phyloP scores from a whole-genome alignment of 2,888 invertebrate genomes.

The Tillus elongatus region DNA sequence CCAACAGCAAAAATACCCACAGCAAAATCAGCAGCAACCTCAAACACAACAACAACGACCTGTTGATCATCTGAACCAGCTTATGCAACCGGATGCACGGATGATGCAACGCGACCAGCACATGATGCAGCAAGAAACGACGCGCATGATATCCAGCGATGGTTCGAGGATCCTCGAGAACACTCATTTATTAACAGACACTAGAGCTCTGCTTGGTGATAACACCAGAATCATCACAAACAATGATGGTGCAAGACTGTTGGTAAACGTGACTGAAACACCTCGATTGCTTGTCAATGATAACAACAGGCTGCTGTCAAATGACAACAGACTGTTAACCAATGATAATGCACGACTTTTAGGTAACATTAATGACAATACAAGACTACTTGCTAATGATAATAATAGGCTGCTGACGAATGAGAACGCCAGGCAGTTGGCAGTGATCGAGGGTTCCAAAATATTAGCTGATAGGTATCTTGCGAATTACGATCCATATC shows the following conservation, averaged over 20 bases:
- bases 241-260: constrained; percentile 32
- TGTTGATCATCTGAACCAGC: constrained; percentile 27
- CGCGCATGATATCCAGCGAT: constrained; percentile 26
- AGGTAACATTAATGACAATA: constrained; percentile 27
- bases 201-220: constrained; percentile 11
- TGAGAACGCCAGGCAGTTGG: constrained; percentile 34
- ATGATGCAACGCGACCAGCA: constrained; percentile 34
- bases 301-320: constrained; percentile 31
- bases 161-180: constrained; percentile 26
- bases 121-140: constrained; percentile 28
- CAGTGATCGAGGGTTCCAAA: constrained; percentile 35
- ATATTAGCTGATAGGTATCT: constrained; percentile 41
- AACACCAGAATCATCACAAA: constrained; percentile 22
- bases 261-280: constrained; percentile 36
- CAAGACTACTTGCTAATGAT: constrained; percentile 31
- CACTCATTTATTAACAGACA: constrained; percentile 30
- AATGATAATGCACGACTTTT: constrained; percentile 33
- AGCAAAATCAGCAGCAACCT: constrained; percentile 18
- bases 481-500: constrained; percentile 40
- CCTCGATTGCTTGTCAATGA: constrained; percentile 35
- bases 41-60: too few relatives aligned
- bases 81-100: constrained; percentile 33
- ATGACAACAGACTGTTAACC: constrained; percentile 32
- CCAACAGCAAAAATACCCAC: constrained; percentile 17
- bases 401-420: constrained; percentile 20